Base-by-base conservation (phyloP, 1,140 invertebrate species). In the Leguminivora glycinivorella region DNA sequence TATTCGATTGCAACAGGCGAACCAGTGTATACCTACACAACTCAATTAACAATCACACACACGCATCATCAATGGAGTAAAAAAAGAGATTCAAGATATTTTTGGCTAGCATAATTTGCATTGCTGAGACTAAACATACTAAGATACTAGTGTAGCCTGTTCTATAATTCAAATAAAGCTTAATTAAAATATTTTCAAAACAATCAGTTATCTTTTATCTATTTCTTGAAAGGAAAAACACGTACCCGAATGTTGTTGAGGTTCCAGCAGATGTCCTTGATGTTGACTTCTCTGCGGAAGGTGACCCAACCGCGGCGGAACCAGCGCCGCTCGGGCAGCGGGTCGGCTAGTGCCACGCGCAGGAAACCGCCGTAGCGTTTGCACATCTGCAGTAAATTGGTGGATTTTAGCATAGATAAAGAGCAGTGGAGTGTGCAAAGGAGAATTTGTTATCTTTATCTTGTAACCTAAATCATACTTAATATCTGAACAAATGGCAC, bases 251-350 rank as follows among this genome's bases (percentile, higher is more conserved):
- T 98, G 80, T 98, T 99, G 83, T 99, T 99, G 9, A 99, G 93
- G 88, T 97, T 98, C 98, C 98, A 99, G 88, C 99, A 99, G 71
- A 99, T 99, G 89, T 99, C 98, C 88, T 99, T 99, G 72, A 99
- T 99, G 86, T 99, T 99, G 6, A 99, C 98, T 83, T 98, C 96
- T 43, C 98, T 93, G 78, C 98, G 96, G 91, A 99, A 99, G 0
- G 99, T 99, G 4, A 99, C 98, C 99, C 99, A 99, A 52, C 98
- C 99, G 63, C 98, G 94, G 25, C 99, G 94, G 88, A 98, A 97
- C 95, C 98, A 99, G 43, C 98, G 94, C 56, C 98, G 94, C 82
- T 99, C 98, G 0, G 98, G 96, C 80, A 98, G 94, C 1, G 99
- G 99, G 92, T 99, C 99, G 0, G 99, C 98, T 63, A 99, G 94